Conservation (phyloP, 2,888 invertebrate species). For the Slavum lentiscoides region DNA sequence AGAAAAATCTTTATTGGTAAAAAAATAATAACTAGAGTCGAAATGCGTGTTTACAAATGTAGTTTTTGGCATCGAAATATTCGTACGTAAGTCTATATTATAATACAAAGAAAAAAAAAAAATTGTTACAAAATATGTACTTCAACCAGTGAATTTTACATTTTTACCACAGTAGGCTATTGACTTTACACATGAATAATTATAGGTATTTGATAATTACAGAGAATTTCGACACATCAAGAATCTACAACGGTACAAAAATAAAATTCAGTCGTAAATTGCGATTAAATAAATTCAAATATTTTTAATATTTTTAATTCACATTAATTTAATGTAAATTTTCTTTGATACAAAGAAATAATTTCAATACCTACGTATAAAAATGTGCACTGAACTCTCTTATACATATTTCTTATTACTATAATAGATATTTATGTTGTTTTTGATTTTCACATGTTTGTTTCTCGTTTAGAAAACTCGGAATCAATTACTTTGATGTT, state of each 20-base stretch:
- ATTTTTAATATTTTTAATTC: neutral
- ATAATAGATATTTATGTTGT: neutral
- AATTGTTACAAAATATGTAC: no score
- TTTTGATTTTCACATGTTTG: neutral
- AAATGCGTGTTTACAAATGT: no score
- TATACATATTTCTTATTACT: neutral
- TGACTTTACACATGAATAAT: no score
- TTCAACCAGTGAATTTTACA: no score
- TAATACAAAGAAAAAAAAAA: no score
- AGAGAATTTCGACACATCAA: neutral
- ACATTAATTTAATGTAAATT: neutral
- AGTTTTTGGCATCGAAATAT: no score
- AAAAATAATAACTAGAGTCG: no score
- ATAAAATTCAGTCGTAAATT: neutral
- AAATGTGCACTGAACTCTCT: neutral
- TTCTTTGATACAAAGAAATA: constrained; percentile 4
- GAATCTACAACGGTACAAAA: neutral
- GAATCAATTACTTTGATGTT: neutral
- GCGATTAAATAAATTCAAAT: neutral
- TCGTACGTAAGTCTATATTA: no score
- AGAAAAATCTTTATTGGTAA: no score
- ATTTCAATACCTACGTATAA: neutral
- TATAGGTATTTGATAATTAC: neutral
- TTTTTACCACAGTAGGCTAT: no score
- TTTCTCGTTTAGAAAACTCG: neutral